A percentile compares a stretch with the other conserved stretches of the same genome.
phyloP scores from a whole-genome alignment of 2,113 vertebrate genomes.

The Atrichornis clamosus region DNA sequence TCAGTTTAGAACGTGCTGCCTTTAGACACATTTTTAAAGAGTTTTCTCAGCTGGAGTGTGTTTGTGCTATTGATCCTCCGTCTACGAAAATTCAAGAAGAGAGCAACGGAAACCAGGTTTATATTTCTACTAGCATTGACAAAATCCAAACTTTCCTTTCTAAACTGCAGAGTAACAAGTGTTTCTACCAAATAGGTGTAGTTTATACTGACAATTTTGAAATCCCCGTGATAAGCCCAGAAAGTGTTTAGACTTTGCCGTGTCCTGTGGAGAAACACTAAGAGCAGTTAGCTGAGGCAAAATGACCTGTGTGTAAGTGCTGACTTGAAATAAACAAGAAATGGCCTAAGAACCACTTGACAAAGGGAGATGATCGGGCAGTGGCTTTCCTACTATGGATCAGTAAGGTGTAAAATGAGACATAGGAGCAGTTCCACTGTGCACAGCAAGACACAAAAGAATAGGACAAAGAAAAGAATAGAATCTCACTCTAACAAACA shows the following conservation, averaged over 20 bases:
- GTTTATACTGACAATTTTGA: slow-evolving; percentile 35
- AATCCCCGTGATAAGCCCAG: slow-evolving; percentile 1
- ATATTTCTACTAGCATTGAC: not conserved
- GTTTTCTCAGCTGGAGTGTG: not conserved
- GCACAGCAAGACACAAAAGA: not conserved
- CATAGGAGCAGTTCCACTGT: not conserved
- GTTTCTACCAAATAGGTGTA: not conserved
- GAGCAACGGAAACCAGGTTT: not conserved
- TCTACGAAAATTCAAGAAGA: not conserved
- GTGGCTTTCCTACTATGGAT: not conserved
- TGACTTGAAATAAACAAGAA: slow-evolving; percentile 55
- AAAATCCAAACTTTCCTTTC: not conserved
- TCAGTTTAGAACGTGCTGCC: not conserved
- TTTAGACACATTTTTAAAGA: slow-evolving; percentile 3
- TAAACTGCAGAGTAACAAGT: not conserved
- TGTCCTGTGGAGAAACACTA: slow-evolving; percentile 30
- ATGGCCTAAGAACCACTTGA: slow-evolving; percentile 3
- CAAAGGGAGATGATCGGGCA: not conserved
- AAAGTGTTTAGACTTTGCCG: slow-evolving; percentile 6
- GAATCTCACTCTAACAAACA: not conserved
- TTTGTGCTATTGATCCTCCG: not conserved
- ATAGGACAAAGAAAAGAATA: not conserved
- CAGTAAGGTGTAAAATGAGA: slow-evolving; percentile 15
- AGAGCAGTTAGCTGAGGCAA: not conserved
- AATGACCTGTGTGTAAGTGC: slow-evolving; percentile 47